These are phyloP conservation scores for Alouatta palliata DNA, from an alignment of 2,113 vertebrate species.

Conservation along the genomic window DNA sequence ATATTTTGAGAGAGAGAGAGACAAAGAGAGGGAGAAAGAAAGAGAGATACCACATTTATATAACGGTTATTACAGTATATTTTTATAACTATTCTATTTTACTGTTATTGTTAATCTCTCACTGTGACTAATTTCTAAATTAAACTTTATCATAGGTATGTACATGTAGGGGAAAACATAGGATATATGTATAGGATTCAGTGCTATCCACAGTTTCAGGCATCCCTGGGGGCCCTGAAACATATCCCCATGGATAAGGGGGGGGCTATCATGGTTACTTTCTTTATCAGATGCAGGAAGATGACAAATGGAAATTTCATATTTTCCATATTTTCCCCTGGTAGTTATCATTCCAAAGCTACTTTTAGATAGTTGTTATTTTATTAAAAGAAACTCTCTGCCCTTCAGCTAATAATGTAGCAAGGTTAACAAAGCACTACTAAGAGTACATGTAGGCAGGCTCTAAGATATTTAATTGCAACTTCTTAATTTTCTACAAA, in stretches of 20 bases:
- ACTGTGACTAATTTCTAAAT: neutral
- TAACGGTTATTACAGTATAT: neutral
- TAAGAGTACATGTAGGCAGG: neutral
- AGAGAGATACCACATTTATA: neutral
- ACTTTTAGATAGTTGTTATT: constrained; percentile 19
- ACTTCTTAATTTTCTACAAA: constrained; percentile 49
- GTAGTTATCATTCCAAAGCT: constrained; percentile 17
- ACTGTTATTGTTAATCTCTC: neutral
- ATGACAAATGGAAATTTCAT: constrained; percentile 16
- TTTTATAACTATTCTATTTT: neutral
- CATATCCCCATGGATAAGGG: neutral
- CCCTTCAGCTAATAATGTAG: neutral
- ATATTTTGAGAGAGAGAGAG: neutral
- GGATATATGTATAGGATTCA: neutral
- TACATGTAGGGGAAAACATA: neutral
- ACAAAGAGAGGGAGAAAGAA: too few species aligned
- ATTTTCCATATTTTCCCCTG: neutral
- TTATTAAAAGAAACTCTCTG: constrained; percentile 43
- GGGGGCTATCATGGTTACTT: neutral
- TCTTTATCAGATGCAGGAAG: constrained; percentile 30
- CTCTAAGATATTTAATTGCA: neutral
- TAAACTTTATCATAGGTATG: neutral
- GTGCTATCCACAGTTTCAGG: neutral
- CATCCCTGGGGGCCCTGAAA: neutral
- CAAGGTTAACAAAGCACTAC: constrained; percentile 22